A percentile compares a stretch with the other conserved stretches of the same genome.
phyloP scores from a whole-genome alignment of 35 echinoderm and acorn worm species.

The Lytechinus pictus region DNA sequence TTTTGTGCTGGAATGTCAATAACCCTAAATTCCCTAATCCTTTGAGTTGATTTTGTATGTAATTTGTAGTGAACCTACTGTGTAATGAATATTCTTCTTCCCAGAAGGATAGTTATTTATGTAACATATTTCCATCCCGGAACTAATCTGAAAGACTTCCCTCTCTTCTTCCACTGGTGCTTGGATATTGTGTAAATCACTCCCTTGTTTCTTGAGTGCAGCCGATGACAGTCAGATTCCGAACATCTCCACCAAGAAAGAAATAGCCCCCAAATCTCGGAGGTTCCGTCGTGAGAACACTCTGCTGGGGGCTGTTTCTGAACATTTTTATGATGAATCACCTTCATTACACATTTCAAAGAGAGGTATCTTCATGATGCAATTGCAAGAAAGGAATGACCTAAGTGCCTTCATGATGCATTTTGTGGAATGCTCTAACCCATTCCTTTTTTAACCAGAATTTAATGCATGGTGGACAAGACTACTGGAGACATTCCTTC shows the following conservation, averaged over 20 bases:
- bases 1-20: not conserved
- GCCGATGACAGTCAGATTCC: not conserved
- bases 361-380: not conserved
- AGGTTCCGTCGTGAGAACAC: not conserved
- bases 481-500: no score
- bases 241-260: not conserved
- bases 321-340: not conserved
- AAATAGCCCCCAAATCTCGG: not conserved
- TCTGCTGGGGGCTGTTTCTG: slow-evolving; percentile 6
- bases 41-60: not conserved
- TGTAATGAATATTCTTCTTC: not conserved
- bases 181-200: not conserved
- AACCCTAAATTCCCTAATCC: not conserved
- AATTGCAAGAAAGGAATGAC: slow-evolving; percentile 9
- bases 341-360: not conserved
- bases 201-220: not conserved
- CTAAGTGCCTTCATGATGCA: not conserved
- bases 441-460: no score
- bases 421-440: not conserved
- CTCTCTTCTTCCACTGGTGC: not conserved
- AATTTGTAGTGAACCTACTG: not conserved
- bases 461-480: no score
- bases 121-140: not conserved
- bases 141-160: not conserved
- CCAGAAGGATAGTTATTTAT: not conserved